Evolutionary conservation across 2,113 vertebrate species (phyloP).

Genomic region (Eretmochelys imbricata): DNA sequence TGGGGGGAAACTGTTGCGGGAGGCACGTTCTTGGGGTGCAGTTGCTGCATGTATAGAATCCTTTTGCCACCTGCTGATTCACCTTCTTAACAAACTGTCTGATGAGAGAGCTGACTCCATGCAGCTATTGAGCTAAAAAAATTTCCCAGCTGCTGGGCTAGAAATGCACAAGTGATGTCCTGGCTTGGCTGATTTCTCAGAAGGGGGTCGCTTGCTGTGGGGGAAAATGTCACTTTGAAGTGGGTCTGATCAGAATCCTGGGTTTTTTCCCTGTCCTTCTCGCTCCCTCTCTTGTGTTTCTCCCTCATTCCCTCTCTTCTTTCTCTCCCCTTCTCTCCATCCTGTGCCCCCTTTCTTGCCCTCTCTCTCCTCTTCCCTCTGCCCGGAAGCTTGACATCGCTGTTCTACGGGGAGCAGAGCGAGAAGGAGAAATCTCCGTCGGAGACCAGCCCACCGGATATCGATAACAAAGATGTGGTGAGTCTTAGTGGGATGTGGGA

Average conservation of each 20-base stretch:
- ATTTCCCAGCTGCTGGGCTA: neutral
- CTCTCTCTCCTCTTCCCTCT: accelerated
- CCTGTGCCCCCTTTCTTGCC: neutral
- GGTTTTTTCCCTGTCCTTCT: neutral
- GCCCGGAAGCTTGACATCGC: constrained; percentile 87
- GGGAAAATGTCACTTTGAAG: neutral
- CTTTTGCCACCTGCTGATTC: neutral
- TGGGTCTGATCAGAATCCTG: neutral
- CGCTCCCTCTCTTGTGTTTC: neutral
- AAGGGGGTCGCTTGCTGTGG: neutral
- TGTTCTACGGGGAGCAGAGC: constrained; percentile 95
- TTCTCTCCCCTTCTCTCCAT: neutral
- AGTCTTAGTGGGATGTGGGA: constrained; percentile 36
- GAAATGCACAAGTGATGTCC: neutral
- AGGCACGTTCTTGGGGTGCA: neutral
- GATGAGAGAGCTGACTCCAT: neutral
- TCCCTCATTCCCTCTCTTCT: neutral
- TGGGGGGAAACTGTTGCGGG: neutral
- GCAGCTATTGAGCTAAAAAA: neutral
- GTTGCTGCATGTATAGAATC: neutral
- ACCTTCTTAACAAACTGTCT: neutral
- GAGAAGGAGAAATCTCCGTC: constrained; percentile 96
- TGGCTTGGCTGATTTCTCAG: neutral
- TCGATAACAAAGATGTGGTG: constrained; percentile 91
- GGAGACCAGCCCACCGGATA: constrained; percentile 90